phyloP scores from a whole-genome alignment of 2,113 vertebrate species.

The Mesembrinibis cayennensis region DNA sequence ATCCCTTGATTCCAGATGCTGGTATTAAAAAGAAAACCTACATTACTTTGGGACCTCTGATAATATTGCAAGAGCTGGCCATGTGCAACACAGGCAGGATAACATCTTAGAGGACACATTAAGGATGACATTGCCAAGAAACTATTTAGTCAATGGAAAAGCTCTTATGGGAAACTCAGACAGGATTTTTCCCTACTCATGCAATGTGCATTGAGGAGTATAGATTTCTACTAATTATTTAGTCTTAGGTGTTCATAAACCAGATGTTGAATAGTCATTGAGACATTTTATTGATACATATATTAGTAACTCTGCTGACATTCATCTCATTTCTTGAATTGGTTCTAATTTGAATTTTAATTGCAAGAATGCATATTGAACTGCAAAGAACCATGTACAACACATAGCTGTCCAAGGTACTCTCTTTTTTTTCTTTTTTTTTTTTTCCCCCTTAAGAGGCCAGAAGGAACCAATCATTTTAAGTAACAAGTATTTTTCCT shows the following conservation, averaged over 20 bases:
- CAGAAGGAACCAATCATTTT: background rate
- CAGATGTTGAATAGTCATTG: background rate
- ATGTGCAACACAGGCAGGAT: background rate
- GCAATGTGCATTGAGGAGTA: background rate
- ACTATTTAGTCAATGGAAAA: background rate
- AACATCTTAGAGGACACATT: background rate
- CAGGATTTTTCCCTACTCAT: background rate
- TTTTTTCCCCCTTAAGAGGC: background rate
- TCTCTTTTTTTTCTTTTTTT: too few species aligned
- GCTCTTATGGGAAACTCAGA: background rate
- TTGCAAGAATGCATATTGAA: background rate
- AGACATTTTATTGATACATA: background rate
- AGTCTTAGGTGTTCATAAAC: background rate
- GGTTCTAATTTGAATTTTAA: background rate
- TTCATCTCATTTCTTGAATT: background rate
- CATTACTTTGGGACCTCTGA: background rate
- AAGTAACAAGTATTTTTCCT: background rate
- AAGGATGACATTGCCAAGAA: background rate
- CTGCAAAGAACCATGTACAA: background rate
- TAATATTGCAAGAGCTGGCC: background rate
- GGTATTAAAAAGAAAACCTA: background rate
- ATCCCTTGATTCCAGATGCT: background rate
- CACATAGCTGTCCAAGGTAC: background rate
- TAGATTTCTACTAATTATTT: background rate
- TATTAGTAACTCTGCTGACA: background rate